Evolutionary conservation across 2,888 invertebrate species (phyloP), one percentile per base, ranked within the genome.

Genomic region (Carabus problematicus): DNA sequence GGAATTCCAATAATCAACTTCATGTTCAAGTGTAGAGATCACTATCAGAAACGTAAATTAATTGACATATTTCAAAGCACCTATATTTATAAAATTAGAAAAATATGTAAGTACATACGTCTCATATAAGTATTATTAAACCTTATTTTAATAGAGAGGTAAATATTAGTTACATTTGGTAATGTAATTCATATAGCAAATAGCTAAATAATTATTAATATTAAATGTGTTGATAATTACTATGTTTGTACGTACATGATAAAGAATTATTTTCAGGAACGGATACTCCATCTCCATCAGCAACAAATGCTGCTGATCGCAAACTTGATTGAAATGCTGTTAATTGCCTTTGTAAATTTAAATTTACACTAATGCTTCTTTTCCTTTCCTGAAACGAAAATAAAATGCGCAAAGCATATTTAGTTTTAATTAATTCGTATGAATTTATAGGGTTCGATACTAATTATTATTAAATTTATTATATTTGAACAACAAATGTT

Each of bases 1-100:
- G 14, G 86, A 84, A 72, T 83, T 84, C 92, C 92, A 92, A 78
- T 88, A 90, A 74, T 89, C 86, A 54, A 89, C 81, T 83, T 93
- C 92, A 82, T 92, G 91, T 72, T 87, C 85, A 54, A 91, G 84
- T 45, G 86, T 85, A 72, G 89, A 79, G 59, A 91, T 87, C 56
- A 89, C 91, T 90, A 78, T 42, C 81, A 49, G n/a, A 14, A 11
- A 45, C 11, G 7, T 45, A 14, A 12, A 7, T 12, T 45, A 2
- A 45, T 2, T 45, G 14, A 8, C 11, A 42, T 42, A 42, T 42
- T 8, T 42, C 8, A 8, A 42, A 8, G 11, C 11, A 42, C 11
- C 8, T 42, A 42, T 42, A 42, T 42, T 8, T 42, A 42, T 42
- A 42, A 8, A 42, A 8, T 8, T 42, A 42, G 8, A 42, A 8